Evolutionary conservation across 2,113 vertebrate species (phyloP), one percentile per base, ranked within the genome.

Genomic region (Lamprologus lemairii): DNA sequence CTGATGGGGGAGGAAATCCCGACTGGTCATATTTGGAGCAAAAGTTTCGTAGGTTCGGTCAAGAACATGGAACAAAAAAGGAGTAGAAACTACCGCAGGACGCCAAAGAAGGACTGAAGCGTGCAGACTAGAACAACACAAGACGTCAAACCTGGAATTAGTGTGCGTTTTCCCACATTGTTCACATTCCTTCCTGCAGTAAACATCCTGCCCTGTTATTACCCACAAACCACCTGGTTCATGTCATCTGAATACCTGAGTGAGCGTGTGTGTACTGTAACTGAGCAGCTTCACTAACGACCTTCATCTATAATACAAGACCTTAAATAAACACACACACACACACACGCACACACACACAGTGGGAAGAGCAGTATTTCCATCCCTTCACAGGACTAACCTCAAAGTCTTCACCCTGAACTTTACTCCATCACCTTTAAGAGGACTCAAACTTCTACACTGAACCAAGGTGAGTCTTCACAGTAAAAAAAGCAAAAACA

Each of bases 131-230:
- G 47, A 68, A 19, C 35, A 54, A 45, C 73, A 80, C 40, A 53
- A 28, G 54, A 78, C 3, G 26, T 21, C 4, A 9, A 83, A 86
- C 42, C 81, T 89, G 79, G 58, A 40, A 47, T 63, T 57, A 35
- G 78, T 26, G 82, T 63, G 45, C 26, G 78, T 54, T 37, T 53
- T 31, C 73, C 81, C 40, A 88, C 87, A 91, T 91, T 85, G 31
- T 71, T 49, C 45, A 86, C 92, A 95, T 95, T 95, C 94, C 86
- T 89, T 79, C 35, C 87, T 31, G 33, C 28, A 51, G 54, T 80
- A 92, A 85, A 92, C 91, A 90, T 87, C 90, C 84, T 87, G 49
- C 86, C 86, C 81, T 95, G 90, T 95, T 87, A 95, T 95, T 95
- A 93, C 87, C 91, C 86, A 94, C 82, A 90, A 91, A 90, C 88